A percentile compares a stretch with the other conserved stretches of the same genome.
Conservation (phyloP, 2,113 vertebrate species). For the Macquaria australasica region DNA sequence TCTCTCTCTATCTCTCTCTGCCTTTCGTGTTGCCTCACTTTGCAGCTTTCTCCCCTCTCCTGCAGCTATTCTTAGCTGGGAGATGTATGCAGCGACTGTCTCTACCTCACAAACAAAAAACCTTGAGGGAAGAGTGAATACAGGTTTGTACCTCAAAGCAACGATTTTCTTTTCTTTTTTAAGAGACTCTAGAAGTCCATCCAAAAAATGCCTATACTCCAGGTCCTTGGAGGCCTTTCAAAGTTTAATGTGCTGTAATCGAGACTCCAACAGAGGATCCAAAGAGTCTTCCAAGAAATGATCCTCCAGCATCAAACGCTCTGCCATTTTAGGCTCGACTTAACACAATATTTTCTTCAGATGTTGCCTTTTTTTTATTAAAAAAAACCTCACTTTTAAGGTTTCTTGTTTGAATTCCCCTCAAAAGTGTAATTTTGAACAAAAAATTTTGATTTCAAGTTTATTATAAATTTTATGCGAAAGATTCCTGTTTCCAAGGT, state of each 20-base stretch:
- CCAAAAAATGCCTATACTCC: conserved; percentile 56
- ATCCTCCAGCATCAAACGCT: conserved; percentile 36
- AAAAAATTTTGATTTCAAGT: neutral
- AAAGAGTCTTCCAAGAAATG: conserved; percentile 55
- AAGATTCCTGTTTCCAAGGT: neutral
- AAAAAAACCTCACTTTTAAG: neutral
- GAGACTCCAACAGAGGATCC: conserved; percentile 46
- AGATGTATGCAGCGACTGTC: conserved; percentile 76
- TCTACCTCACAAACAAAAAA: conserved; percentile 72
- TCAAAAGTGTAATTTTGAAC: neutral
- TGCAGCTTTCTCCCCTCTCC: conserved; percentile 46
- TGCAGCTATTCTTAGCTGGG: conserved; percentile 77
- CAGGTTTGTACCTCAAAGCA: conserved; percentile 67
- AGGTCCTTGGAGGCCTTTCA: conserved; percentile 65
- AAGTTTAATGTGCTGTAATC: conserved; percentile 64
- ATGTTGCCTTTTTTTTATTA: conserved; percentile 1
- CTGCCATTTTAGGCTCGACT: conserved; percentile 1
- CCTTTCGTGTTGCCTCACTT: conserved; percentile 50
- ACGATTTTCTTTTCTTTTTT: conserved; percentile 26
- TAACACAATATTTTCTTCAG: conserved; percentile 23
- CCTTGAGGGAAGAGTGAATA: conserved; percentile 62
- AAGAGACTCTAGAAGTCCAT: conserved; percentile 53
- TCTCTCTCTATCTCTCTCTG: conserved; percentile 11
- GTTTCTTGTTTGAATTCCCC: neutral
- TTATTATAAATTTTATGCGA: neutral